Evolutionary conservation across 2,113 vertebrate genomes (phyloP).

Genomic region (Erinaceus europaeus): DNA sequence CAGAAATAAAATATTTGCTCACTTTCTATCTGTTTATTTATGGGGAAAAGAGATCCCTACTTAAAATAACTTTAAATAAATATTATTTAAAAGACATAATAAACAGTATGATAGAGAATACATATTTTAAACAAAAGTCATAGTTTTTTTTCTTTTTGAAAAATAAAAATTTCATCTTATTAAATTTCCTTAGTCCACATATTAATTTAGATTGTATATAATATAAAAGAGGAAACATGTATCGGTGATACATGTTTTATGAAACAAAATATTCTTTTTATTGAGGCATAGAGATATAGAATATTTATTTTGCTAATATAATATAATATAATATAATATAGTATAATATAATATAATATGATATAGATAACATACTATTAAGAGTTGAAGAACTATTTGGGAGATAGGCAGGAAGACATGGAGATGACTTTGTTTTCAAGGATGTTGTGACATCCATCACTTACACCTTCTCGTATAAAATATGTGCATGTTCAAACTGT

Average conservation of each 20-base stretch:
- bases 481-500: too few species aligned
- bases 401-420: too few species aligned
- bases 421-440: too few species aligned
- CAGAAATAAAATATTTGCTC: neutral
- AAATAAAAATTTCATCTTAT: neutral
- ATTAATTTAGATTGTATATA: neutral
- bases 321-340: too few species aligned
- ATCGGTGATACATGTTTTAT: neutral
- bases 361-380: too few species aligned
- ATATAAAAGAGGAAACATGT: neutral
- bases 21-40: neutral
- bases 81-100: neutral
- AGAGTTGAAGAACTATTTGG: too few species aligned
- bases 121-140: neutral
- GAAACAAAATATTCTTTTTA: neutral
- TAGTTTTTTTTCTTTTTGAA: neutral
- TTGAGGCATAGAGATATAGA: too few species aligned
- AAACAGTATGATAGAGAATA: neutral
- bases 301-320: too few species aligned
- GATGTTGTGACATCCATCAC: too few species aligned
- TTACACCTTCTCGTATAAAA: too few species aligned
- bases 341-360: too few species aligned
- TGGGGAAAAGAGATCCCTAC: neutral
- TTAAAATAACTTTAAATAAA: neutral
- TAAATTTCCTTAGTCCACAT: neutral